Evolutionary conservation across 2,888 invertebrate species (phyloP).

Genomic region (Smittia aterrima): DNA sequence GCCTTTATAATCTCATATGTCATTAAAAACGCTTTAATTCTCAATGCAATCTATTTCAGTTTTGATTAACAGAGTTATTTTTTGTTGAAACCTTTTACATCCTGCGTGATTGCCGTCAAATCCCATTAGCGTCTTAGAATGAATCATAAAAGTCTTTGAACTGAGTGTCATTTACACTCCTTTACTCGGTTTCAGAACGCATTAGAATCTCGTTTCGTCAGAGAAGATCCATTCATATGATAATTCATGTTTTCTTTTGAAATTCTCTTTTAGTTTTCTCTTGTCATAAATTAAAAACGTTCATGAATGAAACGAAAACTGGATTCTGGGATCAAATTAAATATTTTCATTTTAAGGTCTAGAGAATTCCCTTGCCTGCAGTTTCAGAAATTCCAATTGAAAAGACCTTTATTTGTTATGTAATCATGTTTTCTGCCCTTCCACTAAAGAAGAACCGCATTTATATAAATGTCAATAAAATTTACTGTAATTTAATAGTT

Average conservation of each 20-base stretch:
- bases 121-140: conserved; percentile 3
- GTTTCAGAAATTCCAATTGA: conserved; percentile 14
- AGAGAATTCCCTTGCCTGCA: background rate
- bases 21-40: background rate
- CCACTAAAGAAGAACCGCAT: background rate
- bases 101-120: conserved; percentile 2
- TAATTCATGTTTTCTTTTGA: background rate
- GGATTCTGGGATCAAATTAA: background rate
- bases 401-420: conserved; percentile 16
- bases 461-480: conserved; percentile 1
- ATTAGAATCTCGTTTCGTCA: background rate
- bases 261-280: background rate
- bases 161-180: conserved; percentile 4
- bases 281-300: background rate
- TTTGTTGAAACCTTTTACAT: background rate
- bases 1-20: background rate
- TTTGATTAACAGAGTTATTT: background rate
- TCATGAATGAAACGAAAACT: background rate
- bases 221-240: background rate
- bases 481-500: conserved; percentile 20
- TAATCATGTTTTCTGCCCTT: background rate
- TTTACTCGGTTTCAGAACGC: background rate
- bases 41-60: background rate
- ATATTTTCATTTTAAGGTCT: background rate
- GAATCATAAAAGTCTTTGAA: background rate